phyloP scores from a whole-genome alignment of 2,888 invertebrate species.

The Eumacrocentrus americanus region DNA sequence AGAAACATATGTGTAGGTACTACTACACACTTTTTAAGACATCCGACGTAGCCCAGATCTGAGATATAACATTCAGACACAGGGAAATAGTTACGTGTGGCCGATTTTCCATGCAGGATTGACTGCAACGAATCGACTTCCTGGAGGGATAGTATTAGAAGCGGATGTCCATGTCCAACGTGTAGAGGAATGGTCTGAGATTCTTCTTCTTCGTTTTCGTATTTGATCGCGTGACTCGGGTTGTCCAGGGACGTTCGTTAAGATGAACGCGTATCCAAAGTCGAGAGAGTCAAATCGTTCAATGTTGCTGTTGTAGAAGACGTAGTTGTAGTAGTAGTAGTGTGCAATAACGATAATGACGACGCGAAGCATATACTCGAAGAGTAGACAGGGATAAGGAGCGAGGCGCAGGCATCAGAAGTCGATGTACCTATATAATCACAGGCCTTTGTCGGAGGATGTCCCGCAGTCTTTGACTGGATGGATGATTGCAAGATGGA shows the following conservation, averaged over 20 bases:
- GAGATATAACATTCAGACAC: too few species aligned
- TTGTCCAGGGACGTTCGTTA: slow-evolving; percentile 6
- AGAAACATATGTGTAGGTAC: too few species aligned
- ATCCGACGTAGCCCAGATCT: too few species aligned
- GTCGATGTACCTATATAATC: neutral
- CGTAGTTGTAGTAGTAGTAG: slow-evolving; percentile 3
- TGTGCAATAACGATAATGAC: neutral
- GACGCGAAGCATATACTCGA: neutral
- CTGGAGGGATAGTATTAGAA: neutral
- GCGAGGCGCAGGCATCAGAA: too few species aligned
- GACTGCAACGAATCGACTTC: neutral
- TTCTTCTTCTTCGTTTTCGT: neutral
- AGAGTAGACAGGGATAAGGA: too few species aligned
- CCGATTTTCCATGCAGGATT: neutral
- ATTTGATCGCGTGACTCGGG: slow-evolving; percentile 20
- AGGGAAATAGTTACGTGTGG: too few species aligned
- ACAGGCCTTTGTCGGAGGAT: slow-evolving; percentile 1
- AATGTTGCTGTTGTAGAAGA: too few species aligned
- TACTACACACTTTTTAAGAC: too few species aligned
- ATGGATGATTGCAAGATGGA: neutral
- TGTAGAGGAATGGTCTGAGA: neutral
- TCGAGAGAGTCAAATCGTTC: neutral
- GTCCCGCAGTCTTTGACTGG: neutral
- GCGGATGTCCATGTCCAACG: neutral
- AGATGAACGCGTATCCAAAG: slow-evolving; percentile 5